Conservation (phyloP, 2,797 vertebrate genomes). For the Mus minutoides region DNA sequence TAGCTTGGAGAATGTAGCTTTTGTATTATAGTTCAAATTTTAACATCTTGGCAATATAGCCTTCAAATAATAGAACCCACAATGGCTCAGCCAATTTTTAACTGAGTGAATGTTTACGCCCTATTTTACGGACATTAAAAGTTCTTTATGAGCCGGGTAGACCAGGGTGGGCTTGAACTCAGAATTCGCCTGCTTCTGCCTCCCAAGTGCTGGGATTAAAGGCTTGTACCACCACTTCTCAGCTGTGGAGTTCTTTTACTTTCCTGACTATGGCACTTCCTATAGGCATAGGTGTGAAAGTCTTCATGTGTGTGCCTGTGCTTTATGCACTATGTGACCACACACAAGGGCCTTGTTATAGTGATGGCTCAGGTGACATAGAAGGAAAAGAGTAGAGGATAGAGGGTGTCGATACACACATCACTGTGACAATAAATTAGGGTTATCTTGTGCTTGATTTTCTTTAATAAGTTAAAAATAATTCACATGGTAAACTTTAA, state of each 20-base stretch:
- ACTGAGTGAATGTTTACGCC: neutral
- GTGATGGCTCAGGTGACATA: neutral
- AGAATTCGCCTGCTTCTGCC: too few species aligned
- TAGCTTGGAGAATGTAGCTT: neutral
- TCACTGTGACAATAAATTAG: neutral
- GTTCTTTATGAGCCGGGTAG: neutral
- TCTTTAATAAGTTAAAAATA: slow-evolving; percentile 33
- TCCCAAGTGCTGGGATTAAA: too few species aligned
- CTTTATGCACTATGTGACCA: neutral
- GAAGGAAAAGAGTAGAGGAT: neutral
- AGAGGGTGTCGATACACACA: neutral
- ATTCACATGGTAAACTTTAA: slow-evolving; percentile 26
- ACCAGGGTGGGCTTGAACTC: too few species aligned
- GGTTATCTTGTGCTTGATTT: slow-evolving; percentile 2
- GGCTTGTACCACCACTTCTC: too few species aligned
- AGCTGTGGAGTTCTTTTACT: neutral
- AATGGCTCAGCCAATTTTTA: neutral
- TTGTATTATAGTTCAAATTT: neutral
- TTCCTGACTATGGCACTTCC: neutral
- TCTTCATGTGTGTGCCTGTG: neutral
- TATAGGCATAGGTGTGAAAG: neutral
- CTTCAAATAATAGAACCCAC: neutral
- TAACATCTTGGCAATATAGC: neutral
- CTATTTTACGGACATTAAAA: neutral
- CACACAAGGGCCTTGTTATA: neutral